Evolutionary conservation across 2,888 invertebrate genomes (phyloP), one percentile per base, ranked within the genome.

Genomic region (Dyspetes luteomarginatus): DNA sequence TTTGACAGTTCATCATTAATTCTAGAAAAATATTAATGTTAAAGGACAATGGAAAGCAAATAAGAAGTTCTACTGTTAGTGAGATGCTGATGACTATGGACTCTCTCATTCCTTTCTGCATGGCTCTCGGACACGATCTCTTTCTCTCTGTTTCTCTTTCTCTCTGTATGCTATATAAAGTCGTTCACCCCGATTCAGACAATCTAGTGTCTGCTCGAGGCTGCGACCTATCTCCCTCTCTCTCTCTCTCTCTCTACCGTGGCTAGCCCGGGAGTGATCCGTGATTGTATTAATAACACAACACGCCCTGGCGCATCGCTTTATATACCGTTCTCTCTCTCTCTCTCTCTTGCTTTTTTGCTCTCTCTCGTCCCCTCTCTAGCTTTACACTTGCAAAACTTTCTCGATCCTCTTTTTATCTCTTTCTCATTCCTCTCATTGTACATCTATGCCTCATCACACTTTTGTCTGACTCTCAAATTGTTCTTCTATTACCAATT

Each of bases 151-250:
- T 56, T 28, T 56, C 28, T 69, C 52, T 73, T 65, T 75, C 56
- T 77, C 68, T 77, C 81, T 86, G 83, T 86, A 87, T 86, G 86
- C 89, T 88, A 88, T 91, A 91, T 91, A 91, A 91, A 92, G 91
- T 92, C 91, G 91, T 92, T 92, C 91, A 92, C 91, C 91, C 91
- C 91, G 91, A 91, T 91, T 91, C 91, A 90, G 91, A 91, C 91
- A 91, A 92, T 91, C 91, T 91, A 91, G 89, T 89, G 91, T 91
- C 91, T 91, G 90, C 91, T 88, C 88, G 84, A 90, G 90, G 88
- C 89, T 86, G 89, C 84, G 85, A 9, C 22, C 26, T 81, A 68
- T 78, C 58, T 72, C 74, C 75, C 69, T 78, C 67, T 48, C 65
- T 45, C 58, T 72, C 43, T 52, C 22, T 73, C 79, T 79, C 78